Conservation (phyloP, 1,140 invertebrate species). For the Solenopsis fugax region DNA sequence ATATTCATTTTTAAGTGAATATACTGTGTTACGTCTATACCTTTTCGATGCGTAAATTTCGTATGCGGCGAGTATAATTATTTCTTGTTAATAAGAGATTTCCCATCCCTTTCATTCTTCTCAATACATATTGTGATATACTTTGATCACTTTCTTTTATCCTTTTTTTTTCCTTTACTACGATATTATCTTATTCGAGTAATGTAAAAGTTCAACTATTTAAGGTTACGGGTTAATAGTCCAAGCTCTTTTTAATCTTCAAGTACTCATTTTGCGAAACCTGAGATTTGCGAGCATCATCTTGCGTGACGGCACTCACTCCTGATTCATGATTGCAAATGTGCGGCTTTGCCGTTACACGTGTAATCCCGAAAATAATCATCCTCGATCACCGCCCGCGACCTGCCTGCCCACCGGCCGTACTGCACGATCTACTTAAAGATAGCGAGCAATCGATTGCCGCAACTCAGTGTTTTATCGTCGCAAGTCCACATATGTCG, state of each 20-base stretch:
- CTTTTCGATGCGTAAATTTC: not conserved
- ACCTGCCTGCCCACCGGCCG: constrained; percentile 44
- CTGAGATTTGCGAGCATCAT: not conserved
- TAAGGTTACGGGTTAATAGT: not conserved
- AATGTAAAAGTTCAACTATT: constrained; percentile 5
- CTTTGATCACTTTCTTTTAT: not conserved
- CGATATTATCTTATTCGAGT: constrained; percentile 9
- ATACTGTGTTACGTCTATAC: not conserved
- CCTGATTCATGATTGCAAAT: constrained; percentile 31
- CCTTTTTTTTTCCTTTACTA: not conserved
- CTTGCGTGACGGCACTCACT: constrained; percentile 9
- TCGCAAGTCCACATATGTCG: constrained; percentile 10
- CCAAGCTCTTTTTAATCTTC: not conserved
- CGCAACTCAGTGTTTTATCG: constrained; percentile 30
- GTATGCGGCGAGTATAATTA: not conserved
- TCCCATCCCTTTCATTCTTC: not conserved
- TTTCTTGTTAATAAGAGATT: not conserved
- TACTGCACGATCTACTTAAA: constrained; percentile 63
- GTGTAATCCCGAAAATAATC: constrained; percentile 70
- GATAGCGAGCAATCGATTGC: constrained; percentile 60
- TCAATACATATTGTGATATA: not conserved
- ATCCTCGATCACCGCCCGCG: constrained; percentile 23
- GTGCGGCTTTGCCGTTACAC: constrained; percentile 21
- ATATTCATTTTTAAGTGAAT: not conserved
- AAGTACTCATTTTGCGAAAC: not conserved